A percentile compares a stretch with the other conserved stretches of the same genome.
These are phyloP conservation scores for Spodoptera exigua DNA, from an alignment of 2,888 invertebrate genomes.

Conservation along the genomic window DNA sequence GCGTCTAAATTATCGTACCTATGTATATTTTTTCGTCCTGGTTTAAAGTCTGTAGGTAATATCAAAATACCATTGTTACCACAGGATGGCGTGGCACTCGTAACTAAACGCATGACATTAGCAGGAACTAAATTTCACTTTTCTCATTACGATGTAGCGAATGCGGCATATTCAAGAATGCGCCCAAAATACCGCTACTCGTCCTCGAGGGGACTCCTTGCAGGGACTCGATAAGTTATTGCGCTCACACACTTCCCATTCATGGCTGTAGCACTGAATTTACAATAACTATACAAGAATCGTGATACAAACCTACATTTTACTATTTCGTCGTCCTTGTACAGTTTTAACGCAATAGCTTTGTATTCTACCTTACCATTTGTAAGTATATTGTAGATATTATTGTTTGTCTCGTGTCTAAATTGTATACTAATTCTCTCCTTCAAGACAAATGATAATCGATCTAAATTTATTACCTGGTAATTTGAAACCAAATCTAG, in stretches of 20 bases:
- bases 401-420: no score
- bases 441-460: no score
- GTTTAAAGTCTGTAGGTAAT: no score
- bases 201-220: conserved; percentile 61
- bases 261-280: conserved; percentile 37
- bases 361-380: no score
- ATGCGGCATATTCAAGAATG: conserved; percentile 61
- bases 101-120: conserved; percentile 10
- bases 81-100: conserved; percentile 19
- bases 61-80: background rate
- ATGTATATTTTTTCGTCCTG: no score
- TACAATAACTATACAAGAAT: conserved; percentile 32
- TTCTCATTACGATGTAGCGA: conserved; percentile 37
- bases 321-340: conserved; percentile 10
- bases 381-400: no score
- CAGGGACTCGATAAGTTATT: conserved; percentile 53
- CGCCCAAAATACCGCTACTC: conserved; percentile 72
- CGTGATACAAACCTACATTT: conserved; percentile 46
- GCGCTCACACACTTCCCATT: conserved; percentile 52
- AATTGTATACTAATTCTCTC: no score
- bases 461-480: no score
- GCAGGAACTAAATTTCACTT: conserved; percentile 36
- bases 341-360: no score
- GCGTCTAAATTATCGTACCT: no score
- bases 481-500: no score